These are phyloP conservation scores for Limosa lapponica DNA, from an alignment of 2,797 vertebrate species.

Conservation along the genomic window DNA sequence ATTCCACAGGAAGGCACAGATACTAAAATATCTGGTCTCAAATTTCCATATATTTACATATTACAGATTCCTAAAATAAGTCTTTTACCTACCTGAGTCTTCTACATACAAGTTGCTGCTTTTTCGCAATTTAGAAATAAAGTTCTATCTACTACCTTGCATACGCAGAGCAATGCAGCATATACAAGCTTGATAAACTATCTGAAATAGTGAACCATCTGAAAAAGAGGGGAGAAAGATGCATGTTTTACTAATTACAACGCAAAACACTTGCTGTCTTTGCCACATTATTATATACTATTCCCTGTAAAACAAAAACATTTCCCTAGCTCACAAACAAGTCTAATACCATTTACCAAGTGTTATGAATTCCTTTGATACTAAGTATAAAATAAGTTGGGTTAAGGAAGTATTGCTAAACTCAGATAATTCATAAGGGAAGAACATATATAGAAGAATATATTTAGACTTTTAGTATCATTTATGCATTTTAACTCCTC, in stretches of 20 bases:
- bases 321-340: not conserved
- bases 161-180: not conserved
- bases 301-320: not conserved
- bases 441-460: not conserved
- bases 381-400: not conserved
- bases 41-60: not conserved
- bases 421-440: not conserved
- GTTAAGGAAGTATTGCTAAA: not conserved
- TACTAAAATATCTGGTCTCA: not conserved
- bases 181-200: not conserved
- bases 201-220: not conserved
- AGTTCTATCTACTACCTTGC: not conserved
- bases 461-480: not conserved
- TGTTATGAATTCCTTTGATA: not conserved
- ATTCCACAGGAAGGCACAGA: not conserved
- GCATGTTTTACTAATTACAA: not conserved
- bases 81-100: not conserved
- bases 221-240: not conserved
- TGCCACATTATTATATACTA: not conserved
- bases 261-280: not conserved
- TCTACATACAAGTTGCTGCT: not conserved
- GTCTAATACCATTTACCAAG: not conserved
- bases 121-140: not conserved
- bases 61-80: not conserved
- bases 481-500: not conserved